A percentile compares a stretch with the other conserved stretches of the same genome.
Evolutionary conservation across 1,140 invertebrate species (phyloP).

Genomic region (Cepaea nemoralis): DNA sequence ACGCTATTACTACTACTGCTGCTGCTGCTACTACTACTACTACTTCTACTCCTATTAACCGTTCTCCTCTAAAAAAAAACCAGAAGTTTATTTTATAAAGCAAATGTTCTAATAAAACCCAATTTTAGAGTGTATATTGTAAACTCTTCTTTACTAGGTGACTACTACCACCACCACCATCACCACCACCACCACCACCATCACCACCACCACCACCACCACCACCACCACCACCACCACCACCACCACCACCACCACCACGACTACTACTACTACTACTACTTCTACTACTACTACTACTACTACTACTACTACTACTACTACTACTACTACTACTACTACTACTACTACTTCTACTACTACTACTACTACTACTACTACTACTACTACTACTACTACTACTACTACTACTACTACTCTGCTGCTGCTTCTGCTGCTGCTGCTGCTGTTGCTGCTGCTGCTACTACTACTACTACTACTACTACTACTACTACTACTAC

Average conservation of each 20-base stretch:
- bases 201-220: slow-evolving; percentile 29
- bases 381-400: background rate
- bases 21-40: background rate
- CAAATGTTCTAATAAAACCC: background rate
- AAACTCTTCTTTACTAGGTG: background rate
- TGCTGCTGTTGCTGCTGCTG: background rate
- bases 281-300: background rate
- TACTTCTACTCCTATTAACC: too few species aligned
- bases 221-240: too few species aligned
- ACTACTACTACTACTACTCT: too few species aligned
- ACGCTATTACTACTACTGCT: background rate
- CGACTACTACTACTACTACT: slow-evolving; percentile 5
- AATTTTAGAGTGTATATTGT: background rate
- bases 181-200: slow-evolving; percentile 28
- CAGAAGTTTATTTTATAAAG: background rate
- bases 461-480: background rate
- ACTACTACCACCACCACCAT: slow-evolving; percentile 21
- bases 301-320: background rate
- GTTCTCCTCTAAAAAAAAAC: background rate
- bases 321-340: background rate
- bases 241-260: too few species aligned
- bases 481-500: background rate
- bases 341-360: background rate
- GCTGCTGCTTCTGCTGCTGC: too few species aligned
- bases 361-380: background rate